These are phyloP conservation scores for Saxidomus purpurata DNA, from an alignment of 1,140 invertebrate species.

Conservation along the genomic window DNA sequence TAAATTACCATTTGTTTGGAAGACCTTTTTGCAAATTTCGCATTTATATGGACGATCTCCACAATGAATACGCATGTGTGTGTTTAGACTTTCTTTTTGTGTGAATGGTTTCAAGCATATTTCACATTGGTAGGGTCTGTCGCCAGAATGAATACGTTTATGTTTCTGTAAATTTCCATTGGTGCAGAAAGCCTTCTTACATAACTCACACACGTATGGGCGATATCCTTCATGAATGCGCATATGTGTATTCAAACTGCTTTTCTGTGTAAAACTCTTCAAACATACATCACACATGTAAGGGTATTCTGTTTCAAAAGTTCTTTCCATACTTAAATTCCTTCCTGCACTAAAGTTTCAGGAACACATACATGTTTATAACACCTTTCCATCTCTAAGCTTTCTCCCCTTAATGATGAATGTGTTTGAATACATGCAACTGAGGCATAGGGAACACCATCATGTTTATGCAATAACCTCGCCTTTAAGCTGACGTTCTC, in stretches of 20 bases:
- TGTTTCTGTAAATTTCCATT: background rate
- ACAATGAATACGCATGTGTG: background rate
- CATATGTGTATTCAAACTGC: background rate
- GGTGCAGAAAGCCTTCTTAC: background rate
- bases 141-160: background rate
- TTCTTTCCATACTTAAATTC: too few relatives aligned
- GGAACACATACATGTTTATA: too few relatives aligned
- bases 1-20: background rate
- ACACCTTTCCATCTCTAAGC: too few relatives aligned
- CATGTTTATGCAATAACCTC: too few relatives aligned
- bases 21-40: background rate
- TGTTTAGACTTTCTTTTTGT: background rate
- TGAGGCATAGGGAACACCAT: too few relatives aligned
- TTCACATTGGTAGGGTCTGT: background rate
- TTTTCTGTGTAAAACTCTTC: background rate
- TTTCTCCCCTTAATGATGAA: too few relatives aligned
- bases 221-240: background rate
- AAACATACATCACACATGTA: background rate
- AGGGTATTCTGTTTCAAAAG: background rate
- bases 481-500: too few relatives aligned
- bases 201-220: conserved; percentile 2
- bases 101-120: background rate
- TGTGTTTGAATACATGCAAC: too few relatives aligned
- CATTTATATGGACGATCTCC: background rate
- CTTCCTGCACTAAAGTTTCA: too few relatives aligned